These are phyloP conservation scores for Neodontobutis hainanensis DNA, from an alignment of 2,113 vertebrate species.

Conservation along the genomic window DNA sequence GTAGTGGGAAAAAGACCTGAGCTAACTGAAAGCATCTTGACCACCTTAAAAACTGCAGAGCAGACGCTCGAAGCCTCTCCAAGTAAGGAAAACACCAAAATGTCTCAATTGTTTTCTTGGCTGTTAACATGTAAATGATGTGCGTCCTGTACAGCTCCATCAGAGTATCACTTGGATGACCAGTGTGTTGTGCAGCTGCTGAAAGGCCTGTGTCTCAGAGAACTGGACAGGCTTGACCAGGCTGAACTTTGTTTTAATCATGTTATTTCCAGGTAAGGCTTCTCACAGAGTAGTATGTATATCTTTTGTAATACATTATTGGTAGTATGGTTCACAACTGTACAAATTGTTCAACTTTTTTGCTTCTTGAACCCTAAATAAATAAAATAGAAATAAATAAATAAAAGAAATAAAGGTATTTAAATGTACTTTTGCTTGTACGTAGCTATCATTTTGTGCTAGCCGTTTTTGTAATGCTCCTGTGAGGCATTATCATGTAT, in stretches of 20 bases:
- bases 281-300: not conserved
- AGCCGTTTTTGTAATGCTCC: too few relatives aligned
- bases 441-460: too few relatives aligned
- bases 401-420: not conserved
- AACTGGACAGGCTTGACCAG: conserved; percentile 60
- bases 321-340: too few relatives aligned
- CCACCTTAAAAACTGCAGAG: conserved; percentile 88
- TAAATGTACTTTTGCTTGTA: not conserved
- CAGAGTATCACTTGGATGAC: conserved; percentile 72
- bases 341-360: too few relatives aligned
- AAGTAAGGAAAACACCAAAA: conserved; percentile 73
- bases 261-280: conserved; percentile 67
- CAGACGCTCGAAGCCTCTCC: conserved; percentile 77
- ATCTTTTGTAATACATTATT: not conserved
- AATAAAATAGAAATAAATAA: too few relatives aligned
- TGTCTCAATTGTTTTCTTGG: not conserved
- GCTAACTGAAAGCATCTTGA: conserved; percentile 82
- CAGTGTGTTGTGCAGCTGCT: conserved; percentile 74
- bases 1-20: conserved; percentile 74
- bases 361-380: not conserved
- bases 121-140: not conserved
- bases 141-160: conserved; percentile 45
- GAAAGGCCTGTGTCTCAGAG: conserved; percentile 76
- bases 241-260: conserved; percentile 75
- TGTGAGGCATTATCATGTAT: too few relatives aligned